Conservation (phyloP, 2,113 vertebrate species). For the Sinocyclocheilus anshuiensis region DNA sequence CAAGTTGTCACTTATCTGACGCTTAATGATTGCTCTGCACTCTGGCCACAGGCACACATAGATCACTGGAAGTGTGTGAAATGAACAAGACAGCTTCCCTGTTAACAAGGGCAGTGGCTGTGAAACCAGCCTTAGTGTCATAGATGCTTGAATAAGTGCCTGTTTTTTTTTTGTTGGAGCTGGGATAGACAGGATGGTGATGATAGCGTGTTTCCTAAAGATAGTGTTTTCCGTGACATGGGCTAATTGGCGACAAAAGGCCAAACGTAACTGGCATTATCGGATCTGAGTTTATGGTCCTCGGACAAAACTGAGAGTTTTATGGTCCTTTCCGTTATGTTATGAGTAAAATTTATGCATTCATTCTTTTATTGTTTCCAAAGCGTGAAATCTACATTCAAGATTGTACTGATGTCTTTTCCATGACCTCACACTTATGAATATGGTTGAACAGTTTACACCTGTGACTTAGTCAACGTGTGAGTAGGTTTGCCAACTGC, state of each 20-base stretch:
- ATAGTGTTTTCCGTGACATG: constrained; percentile 51
- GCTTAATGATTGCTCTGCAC: constrained; percentile 6
- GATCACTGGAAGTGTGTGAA: constrained; percentile 46
- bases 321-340: neutral
- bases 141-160: constrained; percentile 57
- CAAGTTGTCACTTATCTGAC: constrained; percentile 47
- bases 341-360: constrained; percentile 24
- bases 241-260: constrained; percentile 54
- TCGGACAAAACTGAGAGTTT: constrained; percentile 15
- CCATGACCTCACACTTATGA: neutral
- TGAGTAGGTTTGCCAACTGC: neutral
- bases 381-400: neutral
- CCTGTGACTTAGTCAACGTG: neutral
- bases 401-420: neutral
- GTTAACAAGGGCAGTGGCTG: constrained; percentile 38
- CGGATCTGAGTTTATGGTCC: constrained; percentile 31
- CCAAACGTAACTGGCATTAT: constrained; percentile 15
- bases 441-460: neutral
- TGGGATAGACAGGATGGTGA: constrained; percentile 11
- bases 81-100: constrained; percentile 35
- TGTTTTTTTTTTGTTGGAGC: constrained; percentile 52
- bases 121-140: constrained; percentile 37
- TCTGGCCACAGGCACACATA: constrained; percentile 33
- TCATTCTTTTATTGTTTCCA: neutral
- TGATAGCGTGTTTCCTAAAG: constrained; percentile 56